A percentile compares a stretch with the other conserved stretches of the same genome.
These are phyloP conservation scores for Coleophora flavipennella DNA, from an alignment of 2,888 invertebrate genomes.

Conservation along the genomic window DNA sequence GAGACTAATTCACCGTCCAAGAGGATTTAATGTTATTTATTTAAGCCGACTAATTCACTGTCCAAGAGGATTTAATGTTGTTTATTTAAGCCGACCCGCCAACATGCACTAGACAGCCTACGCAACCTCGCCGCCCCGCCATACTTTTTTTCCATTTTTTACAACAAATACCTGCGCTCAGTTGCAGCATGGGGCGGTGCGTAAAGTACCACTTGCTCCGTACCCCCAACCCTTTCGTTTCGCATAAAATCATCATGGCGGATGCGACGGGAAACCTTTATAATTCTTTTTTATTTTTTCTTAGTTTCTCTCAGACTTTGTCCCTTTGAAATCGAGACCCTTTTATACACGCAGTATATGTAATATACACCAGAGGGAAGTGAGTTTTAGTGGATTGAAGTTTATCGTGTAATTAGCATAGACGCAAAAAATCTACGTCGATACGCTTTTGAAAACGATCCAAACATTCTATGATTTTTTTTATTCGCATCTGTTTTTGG, in stretches of 20 bases:
- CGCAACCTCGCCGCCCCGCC: conserved; percentile 21
- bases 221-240: conserved; percentile 53
- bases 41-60: too few relatives aligned
- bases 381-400: too few relatives aligned
- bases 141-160: conserved; percentile 45
- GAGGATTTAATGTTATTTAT: too few relatives aligned
- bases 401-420: conserved; percentile 17
- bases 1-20: too few relatives aligned
- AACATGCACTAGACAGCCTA: too few relatives aligned
- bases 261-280: conserved; percentile 39
- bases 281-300: conserved; percentile 50
- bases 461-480: too few relatives aligned
- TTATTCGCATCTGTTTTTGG: too few relatives aligned
- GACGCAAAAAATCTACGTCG: too few relatives aligned
- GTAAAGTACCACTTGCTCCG: conserved; percentile 60
- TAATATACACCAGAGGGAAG: conserved; percentile 52
- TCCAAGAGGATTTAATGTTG: too few relatives aligned
- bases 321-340: conserved; percentile 61
- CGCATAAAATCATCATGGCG: conserved; percentile 62
- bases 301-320: conserved; percentile 15
- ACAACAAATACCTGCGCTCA: conserved; percentile 37
- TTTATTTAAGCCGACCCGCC: too few relatives aligned
- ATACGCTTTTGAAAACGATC: too few relatives aligned
- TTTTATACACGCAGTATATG: conserved; percentile 44
- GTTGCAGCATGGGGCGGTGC: conserved; percentile 47